Percentiles rank a stretch among this genome's conserved stretches.
Conservation (phyloP, 2,113 vertebrate genomes). For the Azemiops feae region DNA sequence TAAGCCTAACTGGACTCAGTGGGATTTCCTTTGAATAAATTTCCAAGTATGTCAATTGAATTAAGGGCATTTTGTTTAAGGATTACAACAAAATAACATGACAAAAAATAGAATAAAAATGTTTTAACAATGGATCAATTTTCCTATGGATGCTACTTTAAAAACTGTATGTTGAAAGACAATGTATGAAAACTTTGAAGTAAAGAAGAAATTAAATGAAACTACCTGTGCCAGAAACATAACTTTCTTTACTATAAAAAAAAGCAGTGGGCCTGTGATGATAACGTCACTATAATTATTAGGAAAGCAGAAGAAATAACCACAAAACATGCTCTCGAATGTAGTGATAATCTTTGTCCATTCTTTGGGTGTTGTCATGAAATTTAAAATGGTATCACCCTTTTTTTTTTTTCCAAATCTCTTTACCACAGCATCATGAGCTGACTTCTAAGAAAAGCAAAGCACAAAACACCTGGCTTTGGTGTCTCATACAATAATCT, state of each 20-base stretch:
- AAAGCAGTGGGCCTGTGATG: too few relatives aligned
- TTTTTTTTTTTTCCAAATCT: background rate
- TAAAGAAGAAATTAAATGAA: background rate
- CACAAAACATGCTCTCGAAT: background rate
- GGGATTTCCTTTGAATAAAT: background rate
- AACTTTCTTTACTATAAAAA: background rate
- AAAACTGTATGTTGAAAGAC: background rate
- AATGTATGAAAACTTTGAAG: background rate
- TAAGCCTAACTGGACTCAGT: background rate
- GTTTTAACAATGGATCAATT: background rate
- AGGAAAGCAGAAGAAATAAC: background rate
- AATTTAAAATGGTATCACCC: background rate
- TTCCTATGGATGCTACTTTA: background rate
- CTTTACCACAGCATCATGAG: background rate
- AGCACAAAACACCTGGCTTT: background rate
- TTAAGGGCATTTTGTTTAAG: background rate
- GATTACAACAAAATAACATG: background rate
- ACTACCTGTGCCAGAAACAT: background rate
- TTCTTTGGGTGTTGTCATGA: background rate
- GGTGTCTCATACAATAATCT: constrained; percentile 3
- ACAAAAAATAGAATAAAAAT: background rate
- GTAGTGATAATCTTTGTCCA: background rate
- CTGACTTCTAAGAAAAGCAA: background rate
- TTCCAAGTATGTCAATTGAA: background rate
- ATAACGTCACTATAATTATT: background rate